Evolutionary conservation across 2,113 vertebrate species (phyloP).

Genomic region (Monopterus albus): DNA sequence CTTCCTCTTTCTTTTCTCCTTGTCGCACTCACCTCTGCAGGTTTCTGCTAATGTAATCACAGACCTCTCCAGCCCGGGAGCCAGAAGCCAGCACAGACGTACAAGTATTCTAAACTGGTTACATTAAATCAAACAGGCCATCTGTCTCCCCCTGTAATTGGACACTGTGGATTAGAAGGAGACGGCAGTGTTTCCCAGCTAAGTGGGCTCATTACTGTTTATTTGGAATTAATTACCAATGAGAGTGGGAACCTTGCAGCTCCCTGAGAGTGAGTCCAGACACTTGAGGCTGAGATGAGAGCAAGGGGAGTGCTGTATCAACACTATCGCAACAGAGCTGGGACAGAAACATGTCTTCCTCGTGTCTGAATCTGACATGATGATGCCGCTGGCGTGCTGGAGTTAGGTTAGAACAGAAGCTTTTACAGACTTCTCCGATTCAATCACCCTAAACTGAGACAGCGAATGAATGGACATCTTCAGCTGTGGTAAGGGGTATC

Average conservation of each 20-base stretch:
- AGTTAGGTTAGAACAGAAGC: slow-evolving; percentile 28
- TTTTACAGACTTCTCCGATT: slow-evolving; percentile 19
- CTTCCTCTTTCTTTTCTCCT: neutral
- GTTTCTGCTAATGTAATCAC: slow-evolving; percentile 68
- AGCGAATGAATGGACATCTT: slow-evolving; percentile 48
- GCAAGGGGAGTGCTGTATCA: slow-evolving; percentile 20
- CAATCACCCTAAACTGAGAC: slow-evolving; percentile 39
- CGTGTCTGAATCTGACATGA: slow-evolving; percentile 37
- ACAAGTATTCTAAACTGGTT: slow-evolving; percentile 71
- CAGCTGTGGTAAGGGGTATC: slow-evolving; percentile 36
- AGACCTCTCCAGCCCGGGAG: slow-evolving; percentile 42
- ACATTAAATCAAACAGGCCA: slow-evolving; percentile 72
- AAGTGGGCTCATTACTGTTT: slow-evolving; percentile 75
- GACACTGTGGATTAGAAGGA: slow-evolving; percentile 65
- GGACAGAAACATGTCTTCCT: slow-evolving; percentile 10
- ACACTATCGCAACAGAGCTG: slow-evolving; percentile 22
- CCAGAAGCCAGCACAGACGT: slow-evolving; percentile 64
- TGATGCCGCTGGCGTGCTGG: slow-evolving; percentile 22
- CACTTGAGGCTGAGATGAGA: slow-evolving; percentile 49
- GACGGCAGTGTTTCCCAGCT: slow-evolving; percentile 57
- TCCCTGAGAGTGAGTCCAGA: slow-evolving; percentile 53
- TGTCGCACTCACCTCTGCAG: slow-evolving; percentile 33
- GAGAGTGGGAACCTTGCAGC: slow-evolving; percentile 64
- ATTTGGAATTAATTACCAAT: slow-evolving; percentile 76
- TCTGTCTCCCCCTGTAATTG: slow-evolving; percentile 66